These are phyloP conservation scores for Neoscelio sp. DNA, from an alignment of 2,888 invertebrate species.

Conservation along the genomic window DNA sequence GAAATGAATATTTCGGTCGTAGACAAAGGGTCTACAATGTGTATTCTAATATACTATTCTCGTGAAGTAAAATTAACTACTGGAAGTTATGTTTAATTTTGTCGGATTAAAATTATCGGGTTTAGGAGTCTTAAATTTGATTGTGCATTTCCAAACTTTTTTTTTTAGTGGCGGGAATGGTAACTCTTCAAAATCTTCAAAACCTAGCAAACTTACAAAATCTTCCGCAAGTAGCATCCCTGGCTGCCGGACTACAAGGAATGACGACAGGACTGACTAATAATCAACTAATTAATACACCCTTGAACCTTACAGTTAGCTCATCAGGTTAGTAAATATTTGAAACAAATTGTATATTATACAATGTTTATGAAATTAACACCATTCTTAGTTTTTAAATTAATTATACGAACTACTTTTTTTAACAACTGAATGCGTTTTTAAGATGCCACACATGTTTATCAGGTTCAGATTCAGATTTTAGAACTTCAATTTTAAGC, in stretches of 20 bases:
- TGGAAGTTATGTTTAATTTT: background rate
- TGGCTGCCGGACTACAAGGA: slow-evolving; percentile 87
- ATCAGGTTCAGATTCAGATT: no score
- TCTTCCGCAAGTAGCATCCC: slow-evolving; percentile 86
- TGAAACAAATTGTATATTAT: no score
- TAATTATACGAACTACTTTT: background rate
- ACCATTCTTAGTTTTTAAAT: background rate
- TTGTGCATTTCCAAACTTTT: no score
- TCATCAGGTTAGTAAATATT: slow-evolving; percentile 82
- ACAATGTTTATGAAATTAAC: no score
- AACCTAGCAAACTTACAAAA: slow-evolving; percentile 90
- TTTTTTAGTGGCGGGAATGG: slow-evolving; percentile 88
- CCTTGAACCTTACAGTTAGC: slow-evolving; percentile 92
- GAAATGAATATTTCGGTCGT: background rate
- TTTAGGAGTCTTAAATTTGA: background rate
- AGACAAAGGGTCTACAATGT: slow-evolving; percentile 18
- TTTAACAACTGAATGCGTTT: background rate
- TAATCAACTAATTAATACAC: slow-evolving; percentile 90
- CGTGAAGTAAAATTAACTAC: background rate
- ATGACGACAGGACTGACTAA: slow-evolving; percentile 84
- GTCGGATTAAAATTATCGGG: background rate
- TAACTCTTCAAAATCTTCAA: slow-evolving; percentile 90
- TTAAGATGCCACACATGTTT: no score
- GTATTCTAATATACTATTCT: background rate
- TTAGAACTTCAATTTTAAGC: no score